Base-by-base conservation (phyloP, 1,140 invertebrate species). In the Drosophila yakuba region DNA sequence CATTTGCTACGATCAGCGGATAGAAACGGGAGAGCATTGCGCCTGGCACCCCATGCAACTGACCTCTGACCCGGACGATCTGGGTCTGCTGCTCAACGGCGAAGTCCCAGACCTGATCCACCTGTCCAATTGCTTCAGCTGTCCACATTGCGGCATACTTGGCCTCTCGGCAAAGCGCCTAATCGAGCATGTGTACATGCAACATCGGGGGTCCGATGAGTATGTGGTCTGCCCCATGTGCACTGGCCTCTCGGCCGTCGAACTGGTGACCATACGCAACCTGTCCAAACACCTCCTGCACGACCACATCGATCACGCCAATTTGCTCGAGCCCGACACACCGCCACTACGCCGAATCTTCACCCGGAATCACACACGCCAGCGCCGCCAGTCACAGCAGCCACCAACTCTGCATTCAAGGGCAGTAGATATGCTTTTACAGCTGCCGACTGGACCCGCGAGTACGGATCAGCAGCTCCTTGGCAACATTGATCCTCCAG, bases 221-320 rank as follows among this genome's bases (percentile, higher is more conserved):
- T 71, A 80, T 23, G 84, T 89, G 10, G 76, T 89, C 12, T 88
- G 84, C 3, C 84, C 84, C n/a, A 67, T 88, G 74, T 88, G 84
- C 48, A 67, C 72, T 28, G 54, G 63, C 3, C 47, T 83, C 12
- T 72, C 83, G 8, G 62, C 32, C 38, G 48, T 63, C 4, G 45
- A 78, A n/a, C 39, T 85, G 41, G 61, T 78, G 3, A 38, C 80
- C 14, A 78, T 85, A 44, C 60, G 68, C 15, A 80, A 88, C 39
- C 68, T 88, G 5, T 64, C 68, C 0, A 80, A 68, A 2, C 84
- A 88, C n/a, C 51, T 88, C 15, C 45, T 84, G 8, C 58, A 74
- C 17, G 80, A 78, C 55, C 84, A 88, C 48, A 59, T 84, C 11
- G 84, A 88, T 23, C 80, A 89, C 20, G 84, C 80, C 14, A 89